phyloP scores from a whole-genome alignment of 2,888 invertebrate species.

The Trissolcus japonicus region DNA sequence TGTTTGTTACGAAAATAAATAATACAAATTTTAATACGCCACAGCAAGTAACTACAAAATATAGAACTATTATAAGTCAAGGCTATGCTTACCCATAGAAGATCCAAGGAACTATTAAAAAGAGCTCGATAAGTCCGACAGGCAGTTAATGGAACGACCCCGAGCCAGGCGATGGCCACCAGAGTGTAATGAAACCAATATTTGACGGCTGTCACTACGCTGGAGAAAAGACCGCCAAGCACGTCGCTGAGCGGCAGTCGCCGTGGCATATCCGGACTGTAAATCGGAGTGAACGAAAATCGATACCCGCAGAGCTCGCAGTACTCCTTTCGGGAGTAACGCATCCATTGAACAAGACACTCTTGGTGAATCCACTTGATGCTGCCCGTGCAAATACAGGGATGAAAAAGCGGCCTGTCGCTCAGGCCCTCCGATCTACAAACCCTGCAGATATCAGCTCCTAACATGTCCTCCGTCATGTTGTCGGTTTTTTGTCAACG shows the following conservation, averaged over 20 bases:
- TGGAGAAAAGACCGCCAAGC: conserved; percentile 91
- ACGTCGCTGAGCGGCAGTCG: conserved; percentile 95
- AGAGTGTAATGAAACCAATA: conserved; percentile 98
- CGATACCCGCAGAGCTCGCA: conserved; percentile 98
- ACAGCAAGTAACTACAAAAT: no score
- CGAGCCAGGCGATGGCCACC: conserved; percentile 98
- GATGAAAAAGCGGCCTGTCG: conserved; percentile 96
- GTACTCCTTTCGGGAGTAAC: conserved; percentile 98
- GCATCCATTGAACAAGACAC: conserved; percentile 98
- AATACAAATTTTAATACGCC: no score
- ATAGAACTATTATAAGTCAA: no score
- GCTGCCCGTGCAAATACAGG: conserved; percentile 98
- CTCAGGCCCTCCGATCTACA: conserved; percentile 95
- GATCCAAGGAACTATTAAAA: conserved; percentile 92
- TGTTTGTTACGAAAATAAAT: no score
- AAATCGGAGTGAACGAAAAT: conserved; percentile 98
- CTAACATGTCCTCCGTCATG: conserved; percentile 79
- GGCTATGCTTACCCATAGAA: conserved; percentile 79
- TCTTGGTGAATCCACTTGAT: conserved; percentile 99
- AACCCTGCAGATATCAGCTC: conserved; percentile 96
- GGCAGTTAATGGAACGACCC: conserved; percentile 96
- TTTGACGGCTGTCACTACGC: conserved; percentile 93
- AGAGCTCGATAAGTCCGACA: conserved; percentile 96
- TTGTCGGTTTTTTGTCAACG: conserved; percentile 40
- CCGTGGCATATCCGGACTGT: conserved; percentile 99